A percentile compares a stretch with the other conserved stretches of the same genome.
These are phyloP conservation scores for Numida meleagris DNA, from an alignment of 2,113 vertebrate genomes.

Conservation along the genomic window DNA sequence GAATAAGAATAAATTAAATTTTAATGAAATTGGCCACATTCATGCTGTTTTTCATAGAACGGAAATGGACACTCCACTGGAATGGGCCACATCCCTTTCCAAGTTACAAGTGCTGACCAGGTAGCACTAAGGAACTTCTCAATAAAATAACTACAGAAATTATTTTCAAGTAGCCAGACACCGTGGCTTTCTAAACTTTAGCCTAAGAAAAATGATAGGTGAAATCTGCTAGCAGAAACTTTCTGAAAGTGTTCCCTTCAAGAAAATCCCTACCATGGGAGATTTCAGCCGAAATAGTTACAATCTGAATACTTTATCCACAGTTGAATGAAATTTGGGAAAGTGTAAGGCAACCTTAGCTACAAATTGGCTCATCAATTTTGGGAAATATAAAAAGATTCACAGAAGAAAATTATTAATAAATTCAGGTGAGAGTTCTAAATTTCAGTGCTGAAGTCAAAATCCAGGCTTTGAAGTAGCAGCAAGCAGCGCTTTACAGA, in stretches of 20 bases:
- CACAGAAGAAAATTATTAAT: not conserved
- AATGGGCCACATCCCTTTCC: not conserved
- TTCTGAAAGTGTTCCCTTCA: not conserved
- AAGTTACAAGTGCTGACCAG: not conserved
- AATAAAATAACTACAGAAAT: not conserved
- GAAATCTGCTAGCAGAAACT: not conserved
- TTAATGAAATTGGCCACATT: not conserved
- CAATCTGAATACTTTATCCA: not conserved
- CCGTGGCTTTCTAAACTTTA: not conserved
- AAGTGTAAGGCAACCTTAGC: not conserved
- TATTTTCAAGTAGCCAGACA: not conserved
- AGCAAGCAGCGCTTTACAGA: not conserved
- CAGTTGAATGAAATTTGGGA: not conserved
- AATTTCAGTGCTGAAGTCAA: not conserved
- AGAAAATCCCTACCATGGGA: not conserved
- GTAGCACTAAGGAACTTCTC: not conserved
- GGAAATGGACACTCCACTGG: not conserved
- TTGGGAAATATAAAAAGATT: not conserved
- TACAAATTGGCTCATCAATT: not conserved
- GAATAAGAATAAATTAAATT: constrained; percentile 21
- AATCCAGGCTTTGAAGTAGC: not conserved
- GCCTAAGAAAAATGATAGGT: not conserved
- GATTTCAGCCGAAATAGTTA: not conserved
- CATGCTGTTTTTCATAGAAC: not conserved
- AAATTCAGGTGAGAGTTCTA: not conserved